Evolutionary conservation across 2,888 invertebrate species (phyloP).

Genomic region (Drosophila recens): DNA sequence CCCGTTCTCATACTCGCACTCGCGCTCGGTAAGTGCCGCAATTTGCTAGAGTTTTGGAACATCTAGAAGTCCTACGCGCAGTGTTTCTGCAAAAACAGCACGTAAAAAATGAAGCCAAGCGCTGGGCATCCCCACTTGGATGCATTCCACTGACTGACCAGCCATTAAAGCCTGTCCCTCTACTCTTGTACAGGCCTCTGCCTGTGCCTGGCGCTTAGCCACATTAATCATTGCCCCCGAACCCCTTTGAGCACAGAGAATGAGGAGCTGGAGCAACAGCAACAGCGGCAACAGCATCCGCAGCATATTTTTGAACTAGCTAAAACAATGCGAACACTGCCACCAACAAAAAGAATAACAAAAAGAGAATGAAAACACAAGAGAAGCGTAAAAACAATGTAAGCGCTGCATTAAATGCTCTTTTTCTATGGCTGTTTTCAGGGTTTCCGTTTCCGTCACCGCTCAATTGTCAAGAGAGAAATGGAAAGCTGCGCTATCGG

Average conservation of each 20-base stretch:
- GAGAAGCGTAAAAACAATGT: slow-evolving; percentile 45
- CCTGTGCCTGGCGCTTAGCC: slow-evolving; percentile 17
- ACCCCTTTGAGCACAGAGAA: neutral
- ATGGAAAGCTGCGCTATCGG: slow-evolving; percentile 1
- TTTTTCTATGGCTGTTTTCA: slow-evolving; percentile 54
- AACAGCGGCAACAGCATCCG: slow-evolving; percentile 32
- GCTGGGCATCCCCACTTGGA: slow-evolving; percentile 17
- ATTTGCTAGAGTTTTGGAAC: slow-evolving; percentile 50
- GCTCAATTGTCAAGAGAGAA: slow-evolving; percentile 52
- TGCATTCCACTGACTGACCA: slow-evolving; percentile 62
- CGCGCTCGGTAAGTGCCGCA: slow-evolving; percentile 47
- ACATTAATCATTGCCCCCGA: slow-evolving; percentile 69
- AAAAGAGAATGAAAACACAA: slow-evolving; percentile 21
- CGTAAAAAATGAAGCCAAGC: slow-evolving; percentile 64
- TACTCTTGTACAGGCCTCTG: slow-evolving; percentile 4
- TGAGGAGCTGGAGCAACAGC: neutral
- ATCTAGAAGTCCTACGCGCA: slow-evolving; percentile 4
- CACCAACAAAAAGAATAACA: slow-evolving; percentile 38
- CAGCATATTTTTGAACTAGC: slow-evolving; percentile 53
- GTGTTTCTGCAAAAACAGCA: slow-evolving; percentile 31
- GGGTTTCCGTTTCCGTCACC: slow-evolving; percentile 57
- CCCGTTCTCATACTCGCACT: slow-evolving; percentile 40
- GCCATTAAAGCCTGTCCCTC: slow-evolving; percentile 63
- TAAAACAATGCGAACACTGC: slow-evolving; percentile 51
- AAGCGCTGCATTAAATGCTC: slow-evolving; percentile 66